Evolutionary conservation across 2,797 vertebrate species (phyloP), one percentile per base, ranked within the genome.

Genomic region (Rhodeus uyekii): DNA sequence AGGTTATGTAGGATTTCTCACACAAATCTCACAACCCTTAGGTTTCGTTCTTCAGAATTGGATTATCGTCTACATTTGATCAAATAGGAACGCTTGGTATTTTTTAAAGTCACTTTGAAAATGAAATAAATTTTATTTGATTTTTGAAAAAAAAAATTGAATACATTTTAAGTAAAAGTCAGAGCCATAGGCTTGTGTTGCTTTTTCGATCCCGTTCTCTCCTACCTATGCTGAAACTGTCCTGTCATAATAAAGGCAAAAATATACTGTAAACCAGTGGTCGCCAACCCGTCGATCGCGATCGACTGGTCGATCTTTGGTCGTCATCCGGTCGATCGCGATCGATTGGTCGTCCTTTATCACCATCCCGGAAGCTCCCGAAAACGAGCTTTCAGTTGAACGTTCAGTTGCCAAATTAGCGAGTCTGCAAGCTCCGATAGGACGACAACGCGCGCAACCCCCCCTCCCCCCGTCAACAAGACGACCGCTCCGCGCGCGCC

Each of bases 1-100:
- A 38, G 8, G n/a, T 48, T 58, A 78, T 18, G 32, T 65, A 44
- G 34, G 85, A 22, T 38, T 61, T 58, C 58, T 87, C 53, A 72
- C 46, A 73, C 12, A n/a, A 34, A 9, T 73, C 3, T 13, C 58
- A 60, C 58, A 29, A 13, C 13, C 3, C 32, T 64, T 64, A 4
- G 32, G 8, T 10, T 18, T 27, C 42, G 2, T 53, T 36, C 36
- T 53, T 29, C 6, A 46, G 48, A 18, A 48, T 13, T 32, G 9
- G 10, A 58, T 27, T 58, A 38, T 27, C 13, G 50, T 16, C 34
- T 36, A 8, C 48, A 38, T 8, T 36, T 14, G 14, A 39, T 53
- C 3, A 34, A 63, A 19, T 9, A 63, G 3, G 9, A 19, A 34
- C 4, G 58, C 13, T 16, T 60, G 58, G 13, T 29, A 18, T 48